A percentile compares a stretch with the other conserved stretches of the same genome.
These are phyloP conservation scores for Smutsia gigantea DNA, from an alignment of 2,797 vertebrate species.

Conservation along the genomic window DNA sequence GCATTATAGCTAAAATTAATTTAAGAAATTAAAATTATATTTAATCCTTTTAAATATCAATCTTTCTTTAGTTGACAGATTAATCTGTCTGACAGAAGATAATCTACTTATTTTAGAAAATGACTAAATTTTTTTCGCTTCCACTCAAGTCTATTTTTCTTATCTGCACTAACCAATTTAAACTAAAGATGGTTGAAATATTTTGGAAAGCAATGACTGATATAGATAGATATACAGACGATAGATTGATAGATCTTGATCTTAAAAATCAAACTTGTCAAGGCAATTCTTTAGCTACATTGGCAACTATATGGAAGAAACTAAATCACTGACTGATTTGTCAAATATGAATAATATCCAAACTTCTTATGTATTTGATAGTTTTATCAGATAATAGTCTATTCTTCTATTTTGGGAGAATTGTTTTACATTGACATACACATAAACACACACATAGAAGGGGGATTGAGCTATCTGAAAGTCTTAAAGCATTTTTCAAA, in stretches of 20 bases:
- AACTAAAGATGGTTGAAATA: not conserved
- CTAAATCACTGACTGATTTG: not conserved
- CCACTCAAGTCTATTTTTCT: not conserved
- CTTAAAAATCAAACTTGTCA: not conserved
- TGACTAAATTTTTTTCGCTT: not conserved
- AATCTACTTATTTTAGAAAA: constrained; percentile 1
- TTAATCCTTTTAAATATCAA: not conserved
- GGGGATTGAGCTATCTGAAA: not conserved
- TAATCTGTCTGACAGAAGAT: not conserved
- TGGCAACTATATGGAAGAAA: not conserved
- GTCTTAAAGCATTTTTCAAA: not conserved
- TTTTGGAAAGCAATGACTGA: no score
- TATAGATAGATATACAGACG: not conserved
- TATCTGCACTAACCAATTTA: not conserved
- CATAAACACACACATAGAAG: not conserved
- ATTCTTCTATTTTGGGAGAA: not conserved
- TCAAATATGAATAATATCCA: not conserved
- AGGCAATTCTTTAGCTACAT: not conserved
- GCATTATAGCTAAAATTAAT: not conserved
- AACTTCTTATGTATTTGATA: not conserved
- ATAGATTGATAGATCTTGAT: not conserved
- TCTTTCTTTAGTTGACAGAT: not conserved
- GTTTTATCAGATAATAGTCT: not conserved
- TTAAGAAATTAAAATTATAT: constrained; percentile 6
- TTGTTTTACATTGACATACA: not conserved